Evolutionary conservation across 2,888 invertebrate species (phyloP), one percentile per base, ranked within the genome.

Genomic region (Tipula confusa): DNA sequence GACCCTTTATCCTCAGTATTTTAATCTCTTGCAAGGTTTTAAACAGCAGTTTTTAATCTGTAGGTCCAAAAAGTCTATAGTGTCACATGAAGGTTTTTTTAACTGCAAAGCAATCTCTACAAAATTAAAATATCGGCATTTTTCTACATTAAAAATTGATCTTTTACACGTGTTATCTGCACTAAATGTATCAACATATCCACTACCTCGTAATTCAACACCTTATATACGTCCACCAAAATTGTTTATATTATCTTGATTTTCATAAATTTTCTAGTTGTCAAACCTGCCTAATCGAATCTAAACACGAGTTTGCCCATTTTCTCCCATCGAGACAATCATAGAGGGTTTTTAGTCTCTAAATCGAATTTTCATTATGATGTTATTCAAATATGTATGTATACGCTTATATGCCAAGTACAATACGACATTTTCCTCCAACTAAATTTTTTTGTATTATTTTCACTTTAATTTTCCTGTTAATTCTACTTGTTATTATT

Each of bases 401-500:
- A 15, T 15, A 15, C 43, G 43, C 5, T 6, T 43, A 15, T 18
- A 43, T 6, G 64, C 64, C 64, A 64, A 64, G 24, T 64, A 64
- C 64, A 18, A 64, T 24, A 64, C 7, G 9, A 43, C 43, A n/a
- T 43, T 9, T n/a, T 24, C 24, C 24, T 64, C 64, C 64, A 18
- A 64, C 64, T 24, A 9, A 2, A 24, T 64, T 18, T 64, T 64
- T 64, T 24, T 18, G 24, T 64, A 64, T 24, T 64, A 64, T 24
- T 64, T 64, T 64, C 64, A 64, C 64, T 64, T 64, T 64, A 64
- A 64, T 64, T 64, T 64, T 64, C 24, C 64, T 64, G 64, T 64
- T 64, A 64, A 64, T 64, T 64, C 64, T 9, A 64, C 64, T 64
- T 64, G 64, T 64, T 64, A 64, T 64, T 64, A 24, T 64, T 24